Evolutionary conservation across 2,888 invertebrate species (phyloP).

Genomic region (Congeria kusceri): DNA sequence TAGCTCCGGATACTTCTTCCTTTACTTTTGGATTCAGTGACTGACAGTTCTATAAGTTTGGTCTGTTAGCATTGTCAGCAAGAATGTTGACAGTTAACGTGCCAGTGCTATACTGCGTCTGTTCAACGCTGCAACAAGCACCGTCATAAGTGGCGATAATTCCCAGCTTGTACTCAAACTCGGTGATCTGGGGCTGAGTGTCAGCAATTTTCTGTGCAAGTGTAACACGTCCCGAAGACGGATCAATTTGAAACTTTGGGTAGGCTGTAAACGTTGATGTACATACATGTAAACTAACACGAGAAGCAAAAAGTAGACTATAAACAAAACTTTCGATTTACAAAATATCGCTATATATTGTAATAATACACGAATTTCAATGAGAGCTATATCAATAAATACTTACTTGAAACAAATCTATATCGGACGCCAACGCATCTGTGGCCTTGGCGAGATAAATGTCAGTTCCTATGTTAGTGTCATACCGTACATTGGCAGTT

Average conservation of each 20-base stretch:
- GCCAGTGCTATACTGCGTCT: slow-evolving; percentile 93
- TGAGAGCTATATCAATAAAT: too few relatives aligned
- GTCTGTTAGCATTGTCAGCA: slow-evolving; percentile 98
- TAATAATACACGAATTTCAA: too few relatives aligned
- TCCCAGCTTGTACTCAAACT: slow-evolving; percentile 93
- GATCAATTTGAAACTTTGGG: slow-evolving; percentile 75
- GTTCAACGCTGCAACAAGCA: slow-evolving; percentile 93
- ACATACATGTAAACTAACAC: too few relatives aligned
- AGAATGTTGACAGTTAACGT: slow-evolving; percentile 98
- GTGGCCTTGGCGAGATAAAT: slow-evolving; percentile 96
- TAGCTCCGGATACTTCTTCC: slow-evolving; percentile 41
- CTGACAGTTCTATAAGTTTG: slow-evolving; percentile 89
- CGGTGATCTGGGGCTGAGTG: slow-evolving; percentile 54
- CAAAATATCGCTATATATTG: too few relatives aligned
- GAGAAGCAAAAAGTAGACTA: too few relatives aligned
- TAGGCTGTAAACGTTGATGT: slow-evolving; percentile 18
- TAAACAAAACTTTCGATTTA: too few relatives aligned
- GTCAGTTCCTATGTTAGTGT: slow-evolving; percentile 85
- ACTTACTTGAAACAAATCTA: slow-evolving; percentile 86
- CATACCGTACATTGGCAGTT: slow-evolving; percentile 68
- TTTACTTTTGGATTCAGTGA: slow-evolving; percentile 26
- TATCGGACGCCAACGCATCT: slow-evolving; percentile 98
- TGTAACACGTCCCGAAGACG: slow-evolving; percentile 80
- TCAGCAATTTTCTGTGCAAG: slow-evolving; percentile 63
- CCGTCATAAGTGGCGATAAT: slow-evolving; percentile 99